Base-by-base conservation (phyloP, 2,797 vertebrate species). In the Pseudomugil tenellus region DNA sequence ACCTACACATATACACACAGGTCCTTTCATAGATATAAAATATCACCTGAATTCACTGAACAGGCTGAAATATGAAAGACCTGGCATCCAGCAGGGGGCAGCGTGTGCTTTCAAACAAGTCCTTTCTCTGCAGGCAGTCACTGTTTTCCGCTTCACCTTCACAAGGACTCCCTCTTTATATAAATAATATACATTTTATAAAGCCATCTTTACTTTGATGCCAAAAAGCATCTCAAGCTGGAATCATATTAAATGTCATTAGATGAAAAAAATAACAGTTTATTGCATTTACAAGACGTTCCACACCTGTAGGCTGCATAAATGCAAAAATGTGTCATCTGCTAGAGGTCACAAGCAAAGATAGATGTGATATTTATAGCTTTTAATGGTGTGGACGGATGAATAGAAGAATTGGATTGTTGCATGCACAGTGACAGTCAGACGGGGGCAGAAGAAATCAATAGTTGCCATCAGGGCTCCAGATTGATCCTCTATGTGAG, bases 31-130 rank as follows among this genome's bases (percentile, higher is more conserved):
- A 48, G n/a, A 48, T 23, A 23, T 2, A 48, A 23, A 23, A 48
- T 23, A 9, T 23, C 46, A 23, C 11, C 46, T 23, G 46, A 48
- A 48, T 23, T 48, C 11, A 23, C 9, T 48, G 9, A 12, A 48
- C 21, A 48, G 46, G 12, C 6, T 3, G 48, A 43, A 35, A 51
- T 60, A 32, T 17, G 17, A 53, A 34, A 23, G 8, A 23, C 14
- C 3, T n/a, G 16, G 1, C 2, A 25, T 58, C 86, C 91, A 89
- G 76, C 74, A 91, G 92, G 72, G 73, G 89, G 86, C 87, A 74
- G 83, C 80, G 86, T 26, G 52, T 26, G n/a, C 79, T 70, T 58
- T 57, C 16, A 4, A 57, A 75, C 46, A 9, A 58, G 12, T 1
- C n/a, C 49, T 25, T 14, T 23, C 25, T 65, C 26, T 60, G 21